These are phyloP conservation scores for Anseranas semipalmata DNA, from an alignment of 2,113 vertebrate genomes.

Conservation along the genomic window DNA sequence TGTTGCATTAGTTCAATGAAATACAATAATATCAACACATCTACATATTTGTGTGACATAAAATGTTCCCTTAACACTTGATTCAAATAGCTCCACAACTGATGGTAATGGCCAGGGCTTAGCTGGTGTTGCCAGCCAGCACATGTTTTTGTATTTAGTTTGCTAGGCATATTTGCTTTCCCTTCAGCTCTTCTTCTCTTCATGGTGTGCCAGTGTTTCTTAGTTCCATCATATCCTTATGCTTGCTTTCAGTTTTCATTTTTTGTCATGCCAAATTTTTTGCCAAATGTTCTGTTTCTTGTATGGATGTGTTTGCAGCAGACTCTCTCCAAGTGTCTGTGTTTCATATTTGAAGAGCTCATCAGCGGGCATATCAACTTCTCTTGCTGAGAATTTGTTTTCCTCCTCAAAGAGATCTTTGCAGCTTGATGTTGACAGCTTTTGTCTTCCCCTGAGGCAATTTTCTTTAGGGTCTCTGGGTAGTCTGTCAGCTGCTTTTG, in stretches of 20 bases:
- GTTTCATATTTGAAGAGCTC: constrained; percentile 41
- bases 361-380: constrained; percentile 25
- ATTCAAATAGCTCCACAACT: neutral
- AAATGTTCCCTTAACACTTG: constrained; percentile 2
- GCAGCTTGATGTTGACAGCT: constrained; percentile 61
- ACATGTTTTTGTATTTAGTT: constrained; percentile 6
- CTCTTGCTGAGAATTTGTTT: constrained; percentile 56
- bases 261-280: constrained; percentile 31
- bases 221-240: constrained; percentile 7
- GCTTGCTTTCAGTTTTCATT: constrained; percentile 42
- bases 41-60: neutral
- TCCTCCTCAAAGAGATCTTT: constrained; percentile 56
- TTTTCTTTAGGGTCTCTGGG: constrained; percentile 46
- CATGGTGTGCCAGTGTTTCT: neutral
- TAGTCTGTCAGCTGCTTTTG: constrained; percentile 58
- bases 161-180: constrained; percentile 40
- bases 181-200: neutral
- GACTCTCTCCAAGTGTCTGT: neutral
- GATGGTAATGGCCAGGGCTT: neutral
- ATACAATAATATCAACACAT: neutral
- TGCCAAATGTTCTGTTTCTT: constrained; percentile 49
- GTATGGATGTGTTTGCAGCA: constrained; percentile 6
- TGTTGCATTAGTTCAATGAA: constrained; percentile 21
- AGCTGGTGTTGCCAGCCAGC: neutral
- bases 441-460: constrained; percentile 62